phyloP scores from a whole-genome alignment of 92 coral and sea anemone genomes.

The Muricea muricata region DNA sequence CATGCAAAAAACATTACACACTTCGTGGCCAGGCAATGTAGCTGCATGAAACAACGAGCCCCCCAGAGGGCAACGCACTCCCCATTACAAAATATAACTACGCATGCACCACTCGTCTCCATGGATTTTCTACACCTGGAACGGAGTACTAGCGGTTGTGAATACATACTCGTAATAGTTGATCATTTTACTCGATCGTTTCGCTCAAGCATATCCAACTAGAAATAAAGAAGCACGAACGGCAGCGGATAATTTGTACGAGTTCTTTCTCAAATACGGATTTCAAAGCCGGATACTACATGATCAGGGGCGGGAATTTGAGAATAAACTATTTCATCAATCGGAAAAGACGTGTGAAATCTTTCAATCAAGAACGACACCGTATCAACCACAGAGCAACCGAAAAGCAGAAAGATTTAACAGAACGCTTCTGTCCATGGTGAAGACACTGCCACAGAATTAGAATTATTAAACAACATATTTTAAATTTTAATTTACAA shows the following conservation, averaged over 20 bases:
- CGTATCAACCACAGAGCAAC: too few relatives aligned
- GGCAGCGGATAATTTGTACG: constrained; percentile 51
- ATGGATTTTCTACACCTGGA: constrained; percentile 64
- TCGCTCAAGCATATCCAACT: constrained; percentile 63
- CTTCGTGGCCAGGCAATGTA: constrained; percentile 34
- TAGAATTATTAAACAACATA: too few relatives aligned
- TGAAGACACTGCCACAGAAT: too few relatives aligned
- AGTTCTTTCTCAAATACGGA: too few relatives aligned
- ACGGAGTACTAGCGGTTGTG: constrained; percentile 49
- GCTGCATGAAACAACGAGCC: constrained; percentile 49
- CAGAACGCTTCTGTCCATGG: too few relatives aligned
- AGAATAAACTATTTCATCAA: too few relatives aligned
- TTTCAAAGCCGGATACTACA: too few relatives aligned
- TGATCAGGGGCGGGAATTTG: too few relatives aligned
- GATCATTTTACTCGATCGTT: constrained; percentile 59
- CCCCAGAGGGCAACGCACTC: constrained; percentile 27
- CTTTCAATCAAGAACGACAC: too few relatives aligned
- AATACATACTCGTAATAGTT: constrained; percentile 52
- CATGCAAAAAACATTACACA: constrained; percentile 52
- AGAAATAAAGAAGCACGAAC: constrained; percentile 44
- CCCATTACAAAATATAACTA: constrained; percentile 36
- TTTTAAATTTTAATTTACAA: too few relatives aligned
- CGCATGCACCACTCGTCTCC: constrained; percentile 50
- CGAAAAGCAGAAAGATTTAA: too few relatives aligned
- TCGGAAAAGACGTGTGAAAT: too few relatives aligned